These are phyloP conservation scores for Rhyzopertha dominica DNA, from an alignment of 1,140 invertebrate genomes.

Conservation along the genomic window DNA sequence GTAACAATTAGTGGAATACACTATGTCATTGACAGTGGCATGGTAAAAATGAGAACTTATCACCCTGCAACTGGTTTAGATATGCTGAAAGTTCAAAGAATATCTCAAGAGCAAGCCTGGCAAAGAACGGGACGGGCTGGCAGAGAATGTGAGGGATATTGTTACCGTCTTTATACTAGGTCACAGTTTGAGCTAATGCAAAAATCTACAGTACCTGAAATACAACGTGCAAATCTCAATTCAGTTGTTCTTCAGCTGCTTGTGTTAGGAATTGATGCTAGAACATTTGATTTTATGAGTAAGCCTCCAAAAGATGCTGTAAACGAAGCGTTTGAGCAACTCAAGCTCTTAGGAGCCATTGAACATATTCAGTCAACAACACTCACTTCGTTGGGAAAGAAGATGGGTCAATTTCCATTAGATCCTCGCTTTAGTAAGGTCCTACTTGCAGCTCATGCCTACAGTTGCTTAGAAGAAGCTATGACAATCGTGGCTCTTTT, in stretches of 20 bases:
- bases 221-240: slow-evolving; percentile 56
- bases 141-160: slow-evolving; percentile 74
- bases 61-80: slow-evolving; percentile 80
- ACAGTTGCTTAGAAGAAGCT: slow-evolving; percentile 80
- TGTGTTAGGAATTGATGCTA: slow-evolving; percentile 75
- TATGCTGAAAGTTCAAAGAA: slow-evolving; percentile 71
- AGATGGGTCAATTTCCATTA: slow-evolving; percentile 87
- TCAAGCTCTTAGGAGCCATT: slow-evolving; percentile 72
- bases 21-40: slow-evolving; percentile 91
- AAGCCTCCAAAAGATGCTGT: slow-evolving; percentile 70
- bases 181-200: slow-evolving; percentile 60
- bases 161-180: slow-evolving; percentile 78
- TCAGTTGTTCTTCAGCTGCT: slow-evolving; percentile 64
- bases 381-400: slow-evolving; percentile 75
- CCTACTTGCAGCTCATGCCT: slow-evolving; percentile 69
- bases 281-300: slow-evolving; percentile 89
- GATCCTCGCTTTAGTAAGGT: slow-evolving; percentile 87
- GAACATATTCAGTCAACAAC: slow-evolving; percentile 50
- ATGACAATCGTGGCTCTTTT: slow-evolving; percentile 57
- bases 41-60: slow-evolving; percentile 82
- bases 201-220: slow-evolving; percentile 78
- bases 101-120: slow-evolving; percentile 89
- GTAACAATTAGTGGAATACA: slow-evolving; percentile 93
- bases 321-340: slow-evolving; percentile 60
- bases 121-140: slow-evolving; percentile 89